Evolutionary conservation across 37 sponge, comb jelly and placozoan species (phyloP).

Genomic region (Beroe ovata): DNA sequence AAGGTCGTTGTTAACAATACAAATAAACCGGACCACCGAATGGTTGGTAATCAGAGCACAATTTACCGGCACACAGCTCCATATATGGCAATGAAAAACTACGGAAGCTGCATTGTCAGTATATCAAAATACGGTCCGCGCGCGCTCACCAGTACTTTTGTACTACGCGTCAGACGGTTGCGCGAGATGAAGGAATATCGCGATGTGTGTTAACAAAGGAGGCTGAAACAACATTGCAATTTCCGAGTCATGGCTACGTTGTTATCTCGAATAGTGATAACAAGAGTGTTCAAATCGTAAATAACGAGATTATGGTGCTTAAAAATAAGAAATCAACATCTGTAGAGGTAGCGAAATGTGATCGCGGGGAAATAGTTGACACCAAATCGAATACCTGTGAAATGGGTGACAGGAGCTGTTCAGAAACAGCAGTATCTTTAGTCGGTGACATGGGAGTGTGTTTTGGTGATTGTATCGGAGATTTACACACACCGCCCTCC

Average conservation of each 20-base stretch:
- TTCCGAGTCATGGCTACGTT: too few relatives aligned
- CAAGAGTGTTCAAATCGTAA: too few relatives aligned
- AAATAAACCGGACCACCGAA: background rate
- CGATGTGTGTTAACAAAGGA: too few relatives aligned
- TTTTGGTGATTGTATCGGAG: background rate
- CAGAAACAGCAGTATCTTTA: background rate
- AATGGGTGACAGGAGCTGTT: background rate
- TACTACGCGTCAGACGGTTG: background rate
- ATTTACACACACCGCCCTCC: constrained; percentile 1
- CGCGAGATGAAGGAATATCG: background rate
- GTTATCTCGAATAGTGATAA: too few relatives aligned
- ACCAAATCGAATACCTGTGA: constrained; percentile 24
- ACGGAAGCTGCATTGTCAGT: constrained; percentile 53
- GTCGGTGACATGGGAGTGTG: background rate
- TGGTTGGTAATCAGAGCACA: background rate
- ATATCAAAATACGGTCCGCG: background rate
- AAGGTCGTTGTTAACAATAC: background rate
- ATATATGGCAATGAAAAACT: constrained; percentile 33
- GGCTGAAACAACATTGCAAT: too few relatives aligned
- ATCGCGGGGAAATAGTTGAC: too few relatives aligned
- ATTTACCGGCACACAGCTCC: background rate
- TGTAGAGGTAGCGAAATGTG: too few relatives aligned
- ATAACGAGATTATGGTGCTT: too few relatives aligned
- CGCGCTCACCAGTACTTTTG: constrained; percentile 28
- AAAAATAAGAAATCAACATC: too few relatives aligned